Percentiles rank a stretch among this genome's conserved stretches.
phyloP scores from a whole-genome alignment of 2,113 vertebrate species.

The Microcebus murinus region DNA sequence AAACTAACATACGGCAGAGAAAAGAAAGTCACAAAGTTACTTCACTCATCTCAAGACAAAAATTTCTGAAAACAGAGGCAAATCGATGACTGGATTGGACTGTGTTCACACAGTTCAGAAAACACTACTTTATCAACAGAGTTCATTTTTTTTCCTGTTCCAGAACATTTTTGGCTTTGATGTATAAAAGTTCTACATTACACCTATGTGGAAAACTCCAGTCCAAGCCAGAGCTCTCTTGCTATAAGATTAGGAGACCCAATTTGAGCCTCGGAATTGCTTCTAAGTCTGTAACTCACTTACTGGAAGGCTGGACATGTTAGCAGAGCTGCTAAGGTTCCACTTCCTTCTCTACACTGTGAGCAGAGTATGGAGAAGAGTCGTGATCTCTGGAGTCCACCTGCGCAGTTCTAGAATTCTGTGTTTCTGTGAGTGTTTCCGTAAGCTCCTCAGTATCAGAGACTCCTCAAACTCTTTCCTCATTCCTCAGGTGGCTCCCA shows the following conservation, averaged over 20 bases:
- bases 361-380: neutral
- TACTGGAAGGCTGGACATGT: neutral
- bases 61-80: neutral
- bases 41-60: neutral
- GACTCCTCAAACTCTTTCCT: neutral
- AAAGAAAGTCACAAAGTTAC: neutral
- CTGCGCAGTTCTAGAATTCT: neutral
- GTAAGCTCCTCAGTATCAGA: neutral
- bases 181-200: neutral
- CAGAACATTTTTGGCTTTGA: neutral
- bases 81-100: neutral
- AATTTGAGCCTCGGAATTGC: neutral
- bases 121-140: neutral
- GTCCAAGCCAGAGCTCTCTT: neutral
- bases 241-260: neutral
- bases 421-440: neutral
- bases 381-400: neutral
- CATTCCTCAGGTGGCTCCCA: neutral
- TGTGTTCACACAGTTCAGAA: neutral
- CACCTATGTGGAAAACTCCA: neutral
- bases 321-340: neutral
- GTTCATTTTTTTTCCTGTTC: neutral
- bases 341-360: neutral
- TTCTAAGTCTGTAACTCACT: neutral
- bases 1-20: neutral